Conservation (phyloP, 2,797 vertebrate genomes). For the Apogon hyalosoma region DNA sequence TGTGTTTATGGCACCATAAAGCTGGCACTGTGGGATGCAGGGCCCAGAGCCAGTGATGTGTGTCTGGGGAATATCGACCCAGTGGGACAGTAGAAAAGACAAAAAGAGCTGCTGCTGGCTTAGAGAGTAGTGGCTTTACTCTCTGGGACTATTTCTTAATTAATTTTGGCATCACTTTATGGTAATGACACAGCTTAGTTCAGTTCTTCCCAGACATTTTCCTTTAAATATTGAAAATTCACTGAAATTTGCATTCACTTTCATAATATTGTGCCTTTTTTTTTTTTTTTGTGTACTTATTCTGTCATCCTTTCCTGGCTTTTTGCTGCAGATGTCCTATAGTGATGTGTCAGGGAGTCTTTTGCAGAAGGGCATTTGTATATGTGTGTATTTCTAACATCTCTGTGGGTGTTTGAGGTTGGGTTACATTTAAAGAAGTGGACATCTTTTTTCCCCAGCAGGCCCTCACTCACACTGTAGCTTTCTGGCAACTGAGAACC, state of each 20-base stretch:
- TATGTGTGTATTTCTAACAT: neutral
- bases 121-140: constrained; percentile 20
- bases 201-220: neutral
- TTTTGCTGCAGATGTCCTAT: constrained; percentile 19
- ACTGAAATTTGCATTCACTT: neutral
- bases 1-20: constrained; percentile 70
- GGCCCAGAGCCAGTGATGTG: constrained; percentile 53
- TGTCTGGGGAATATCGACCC: constrained; percentile 59
- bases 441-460: constrained; percentile 38
- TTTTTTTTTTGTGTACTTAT: neutral
- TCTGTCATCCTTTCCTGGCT: neutral
- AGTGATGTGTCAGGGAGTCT: constrained; percentile 46
- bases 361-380: constrained; percentile 2
- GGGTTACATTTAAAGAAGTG: constrained; percentile 29
- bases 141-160: constrained; percentile 13
- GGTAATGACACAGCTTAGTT: neutral
- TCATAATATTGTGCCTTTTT: neutral
- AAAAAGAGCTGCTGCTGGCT: constrained; percentile 23
- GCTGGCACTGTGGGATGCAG: constrained; percentile 59
- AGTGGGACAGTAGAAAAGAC: constrained; percentile 21
- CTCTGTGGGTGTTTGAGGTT: constrained; percentile 7
- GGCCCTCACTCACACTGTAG: constrained; percentile 14
- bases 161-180: neutral
- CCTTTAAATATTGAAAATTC: neutral
- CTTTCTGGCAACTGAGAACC: constrained; percentile 25